Percentiles rank a stretch among this genome's conserved stretches.
Evolutionary conservation across 2,113 vertebrate species (phyloP).

Genomic region (Microtus richardsoni): DNA sequence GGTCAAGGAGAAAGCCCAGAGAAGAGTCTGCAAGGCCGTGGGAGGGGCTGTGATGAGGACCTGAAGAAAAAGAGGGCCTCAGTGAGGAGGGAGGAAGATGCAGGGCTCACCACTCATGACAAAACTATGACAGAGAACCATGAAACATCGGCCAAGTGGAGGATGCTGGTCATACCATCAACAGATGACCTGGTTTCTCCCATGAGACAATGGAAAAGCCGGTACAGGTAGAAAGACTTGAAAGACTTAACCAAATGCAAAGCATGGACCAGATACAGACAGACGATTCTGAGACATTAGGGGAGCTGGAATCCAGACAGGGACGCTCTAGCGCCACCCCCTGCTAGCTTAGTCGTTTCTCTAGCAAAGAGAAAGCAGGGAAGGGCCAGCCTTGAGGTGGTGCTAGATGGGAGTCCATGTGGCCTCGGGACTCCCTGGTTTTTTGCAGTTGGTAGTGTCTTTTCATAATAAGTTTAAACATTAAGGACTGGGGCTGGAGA

Average conservation of each 20-base stretch:
- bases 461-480: not conserved
- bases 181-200: not conserved
- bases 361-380: not conserved
- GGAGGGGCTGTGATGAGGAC: not conserved
- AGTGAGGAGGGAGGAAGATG: not conserved
- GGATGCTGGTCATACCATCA: not conserved
- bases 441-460: not conserved
- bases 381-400: too few relatives aligned
- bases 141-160: not conserved
- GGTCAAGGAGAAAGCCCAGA: not conserved
- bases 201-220: not conserved
- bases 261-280: not conserved
- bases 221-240: not conserved
- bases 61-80: not conserved
- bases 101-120: not conserved
- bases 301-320: not conserved
- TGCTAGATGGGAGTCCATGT: accelerated
- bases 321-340: too few relatives aligned
- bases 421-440: not conserved
- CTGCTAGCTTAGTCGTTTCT: not conserved
- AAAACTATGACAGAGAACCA: accelerated
- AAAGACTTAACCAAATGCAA: not conserved
- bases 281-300: not conserved
- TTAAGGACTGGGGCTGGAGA: too few relatives aligned
- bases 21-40: not conserved